Percentiles rank a stretch among this genome's conserved stretches.
phyloP scores from a whole-genome alignment of 2,797 vertebrate species.

The Liasis olivaceus region DNA sequence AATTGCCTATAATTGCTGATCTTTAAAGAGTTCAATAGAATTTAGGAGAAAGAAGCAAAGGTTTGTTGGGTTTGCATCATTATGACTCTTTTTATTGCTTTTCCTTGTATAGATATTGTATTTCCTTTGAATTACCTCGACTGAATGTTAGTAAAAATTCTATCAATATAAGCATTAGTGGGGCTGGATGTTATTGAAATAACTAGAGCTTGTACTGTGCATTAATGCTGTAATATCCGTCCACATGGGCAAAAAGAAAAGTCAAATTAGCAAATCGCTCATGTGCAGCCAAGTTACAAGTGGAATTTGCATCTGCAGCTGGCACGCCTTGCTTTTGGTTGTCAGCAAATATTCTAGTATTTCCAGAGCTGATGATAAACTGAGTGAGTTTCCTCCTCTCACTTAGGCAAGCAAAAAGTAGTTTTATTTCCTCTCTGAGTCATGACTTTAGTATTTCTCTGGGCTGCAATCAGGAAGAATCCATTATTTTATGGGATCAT shows the following conservation, averaged over 20 bases:
- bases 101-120: conserved; percentile 30
- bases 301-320: conserved; percentile 7
- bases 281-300: not conserved
- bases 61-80: conserved; percentile 8
- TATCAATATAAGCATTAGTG: conserved; percentile 5
- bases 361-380: not conserved
- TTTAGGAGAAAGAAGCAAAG: conserved; percentile 10
- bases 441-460: conserved; percentile 24
- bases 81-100: conserved; percentile 21
- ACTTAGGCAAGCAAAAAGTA: not conserved
- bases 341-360: not conserved
- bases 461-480: not conserved
- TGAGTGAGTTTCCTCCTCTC: not conserved
- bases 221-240: not conserved
- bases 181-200: conserved; percentile 29
- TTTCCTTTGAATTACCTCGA: conserved; percentile 8
- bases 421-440: conserved; percentile 23
- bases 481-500: conserved; percentile 29
- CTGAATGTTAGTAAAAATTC: conserved; percentile 4
- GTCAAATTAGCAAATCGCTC: conserved; percentile 17
- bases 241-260: not conserved
- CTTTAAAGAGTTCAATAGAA: conserved; percentile 37
- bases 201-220: conserved; percentile 16
- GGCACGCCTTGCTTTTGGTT: not conserved
- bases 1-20: conserved; percentile 40